A percentile compares a stretch with the other conserved stretches of the same genome.
phyloP scores from a whole-genome alignment of 2,113 vertebrate species.

The Spilogale gracilis region DNA sequence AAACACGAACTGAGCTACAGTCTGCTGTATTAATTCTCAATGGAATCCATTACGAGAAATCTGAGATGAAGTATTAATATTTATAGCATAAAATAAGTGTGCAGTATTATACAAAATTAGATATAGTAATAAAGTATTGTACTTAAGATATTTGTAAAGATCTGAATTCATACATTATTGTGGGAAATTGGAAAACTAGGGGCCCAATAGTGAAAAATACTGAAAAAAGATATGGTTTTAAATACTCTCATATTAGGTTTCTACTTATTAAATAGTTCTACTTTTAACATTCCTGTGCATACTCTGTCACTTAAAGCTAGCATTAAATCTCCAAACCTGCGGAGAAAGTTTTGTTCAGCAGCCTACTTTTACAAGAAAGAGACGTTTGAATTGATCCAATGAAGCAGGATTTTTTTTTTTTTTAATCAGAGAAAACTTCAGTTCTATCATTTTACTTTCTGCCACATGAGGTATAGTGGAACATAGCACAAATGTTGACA shows the following conservation, averaged over 20 bases:
- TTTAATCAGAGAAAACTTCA: slow-evolving; percentile 68
- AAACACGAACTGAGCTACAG: slow-evolving; percentile 30
- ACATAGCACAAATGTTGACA: slow-evolving; percentile 74
- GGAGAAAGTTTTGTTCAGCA: slow-evolving; percentile 24
- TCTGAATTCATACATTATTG: slow-evolving; percentile 21
- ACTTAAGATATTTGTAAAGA: slow-evolving; percentile 54
- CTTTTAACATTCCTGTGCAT: slow-evolving; percentile 50
- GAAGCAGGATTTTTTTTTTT: slow-evolving; percentile 56
- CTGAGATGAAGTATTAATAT: slow-evolving; percentile 57
- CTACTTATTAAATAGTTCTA: slow-evolving; percentile 64
- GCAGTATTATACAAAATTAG: not conserved
- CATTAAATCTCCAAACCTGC: slow-evolving; percentile 57
- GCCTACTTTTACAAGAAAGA: slow-evolving; percentile 45
- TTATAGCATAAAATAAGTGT: slow-evolving; percentile 51
- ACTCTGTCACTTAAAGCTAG: slow-evolving; percentile 44
- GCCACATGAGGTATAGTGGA: slow-evolving; percentile 76
- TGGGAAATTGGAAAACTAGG: slow-evolving; percentile 63
- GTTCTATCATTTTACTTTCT: slow-evolving; percentile 76
- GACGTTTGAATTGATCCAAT: slow-evolving; percentile 49
- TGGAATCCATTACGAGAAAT: not conserved
- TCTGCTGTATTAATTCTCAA: not conserved
- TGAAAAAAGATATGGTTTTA: not conserved
- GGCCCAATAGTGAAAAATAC: not conserved
- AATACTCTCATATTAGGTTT: slow-evolving; percentile 67
- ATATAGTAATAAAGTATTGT: slow-evolving; percentile 48